Percentiles rank a stretch among this genome's conserved stretches.
These are phyloP conservation scores for Drosophila melanosoma DNA, from an alignment of 2,888 invertebrate genomes.

Conservation along the genomic window DNA sequence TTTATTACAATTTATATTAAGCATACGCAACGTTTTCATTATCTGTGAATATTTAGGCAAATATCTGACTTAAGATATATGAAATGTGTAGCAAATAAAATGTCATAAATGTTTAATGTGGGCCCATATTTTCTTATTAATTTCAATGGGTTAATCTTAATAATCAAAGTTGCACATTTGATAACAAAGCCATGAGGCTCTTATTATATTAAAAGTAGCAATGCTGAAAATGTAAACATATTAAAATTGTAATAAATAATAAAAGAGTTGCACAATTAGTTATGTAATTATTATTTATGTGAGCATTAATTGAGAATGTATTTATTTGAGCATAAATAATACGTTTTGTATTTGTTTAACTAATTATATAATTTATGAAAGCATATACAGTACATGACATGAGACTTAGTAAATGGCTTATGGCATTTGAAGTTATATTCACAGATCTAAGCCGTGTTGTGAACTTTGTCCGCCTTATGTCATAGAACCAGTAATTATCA, in stretches of 20 bases:
- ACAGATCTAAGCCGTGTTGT: constrained; percentile 47
- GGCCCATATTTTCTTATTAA: not conserved
- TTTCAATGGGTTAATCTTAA: not conserved
- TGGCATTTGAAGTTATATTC: constrained; percentile 3
- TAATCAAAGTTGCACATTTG: not conserved
- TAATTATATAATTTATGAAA: not conserved
- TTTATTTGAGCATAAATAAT: not conserved
- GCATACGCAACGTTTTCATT: constrained; percentile 1
- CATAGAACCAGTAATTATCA: constrained; percentile 61
- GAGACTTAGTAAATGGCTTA: not conserved
- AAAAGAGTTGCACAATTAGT: not conserved
- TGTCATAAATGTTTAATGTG: not conserved
- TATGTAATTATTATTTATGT: not conserved
- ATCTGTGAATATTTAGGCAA: not conserved
- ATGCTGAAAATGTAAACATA: not conserved
- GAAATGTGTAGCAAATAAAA: not conserved
- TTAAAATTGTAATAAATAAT: not conserved
- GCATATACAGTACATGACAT: not conserved
- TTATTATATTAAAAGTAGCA: no score
- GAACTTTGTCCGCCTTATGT: constrained; percentile 67
- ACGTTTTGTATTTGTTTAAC: not conserved
- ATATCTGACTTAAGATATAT: not conserved
- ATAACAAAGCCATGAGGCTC: no score
- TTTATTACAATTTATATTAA: not conserved
- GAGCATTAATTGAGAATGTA: not conserved